These are phyloP conservation scores for Myodes glareolus DNA, from an alignment of 2,113 vertebrate genomes.

Conservation along the genomic window DNA sequence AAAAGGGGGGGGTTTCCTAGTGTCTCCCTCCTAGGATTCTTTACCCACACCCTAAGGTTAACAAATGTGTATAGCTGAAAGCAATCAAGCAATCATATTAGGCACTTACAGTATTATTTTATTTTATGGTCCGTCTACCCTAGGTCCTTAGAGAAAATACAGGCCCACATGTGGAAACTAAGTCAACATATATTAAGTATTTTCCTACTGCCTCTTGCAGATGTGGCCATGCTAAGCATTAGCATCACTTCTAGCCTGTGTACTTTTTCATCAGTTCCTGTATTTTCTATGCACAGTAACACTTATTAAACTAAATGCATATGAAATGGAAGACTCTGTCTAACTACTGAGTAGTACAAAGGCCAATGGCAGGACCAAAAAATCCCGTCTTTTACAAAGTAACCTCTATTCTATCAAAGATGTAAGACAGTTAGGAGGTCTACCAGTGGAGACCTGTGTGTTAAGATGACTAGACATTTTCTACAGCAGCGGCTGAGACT, in stretches of 20 bases:
- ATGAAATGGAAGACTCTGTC: neutral
- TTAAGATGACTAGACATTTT: neutral
- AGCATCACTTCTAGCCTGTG: neutral
- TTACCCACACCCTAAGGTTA: neutral
- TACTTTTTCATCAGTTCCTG: neutral
- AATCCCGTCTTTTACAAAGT: slow-evolving; percentile 24
- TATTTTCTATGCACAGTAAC: slow-evolving; percentile 5
- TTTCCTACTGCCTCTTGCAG: neutral
- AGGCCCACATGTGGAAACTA: slow-evolving; percentile 30
- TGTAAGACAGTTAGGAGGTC: slow-evolving; percentile 29
- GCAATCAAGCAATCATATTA: neutral
- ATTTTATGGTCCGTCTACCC: neutral
- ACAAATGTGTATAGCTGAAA: neutral
- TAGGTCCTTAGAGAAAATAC: neutral
- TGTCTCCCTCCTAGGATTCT: slow-evolving; percentile 1
- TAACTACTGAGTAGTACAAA: neutral
- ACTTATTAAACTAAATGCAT: neutral
- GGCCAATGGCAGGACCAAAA: neutral
- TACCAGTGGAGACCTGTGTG: neutral
- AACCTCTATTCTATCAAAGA: slow-evolving; percentile 27
- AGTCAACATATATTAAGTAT: neutral
- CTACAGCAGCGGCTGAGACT: slow-evolving; percentile 12
- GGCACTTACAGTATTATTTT: neutral
- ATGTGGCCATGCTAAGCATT: neutral
- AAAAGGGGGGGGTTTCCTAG: neutral